Evolutionary conservation across 2,113 vertebrate species (phyloP).

Genomic region (Tychaedon coryphoeus): DNA sequence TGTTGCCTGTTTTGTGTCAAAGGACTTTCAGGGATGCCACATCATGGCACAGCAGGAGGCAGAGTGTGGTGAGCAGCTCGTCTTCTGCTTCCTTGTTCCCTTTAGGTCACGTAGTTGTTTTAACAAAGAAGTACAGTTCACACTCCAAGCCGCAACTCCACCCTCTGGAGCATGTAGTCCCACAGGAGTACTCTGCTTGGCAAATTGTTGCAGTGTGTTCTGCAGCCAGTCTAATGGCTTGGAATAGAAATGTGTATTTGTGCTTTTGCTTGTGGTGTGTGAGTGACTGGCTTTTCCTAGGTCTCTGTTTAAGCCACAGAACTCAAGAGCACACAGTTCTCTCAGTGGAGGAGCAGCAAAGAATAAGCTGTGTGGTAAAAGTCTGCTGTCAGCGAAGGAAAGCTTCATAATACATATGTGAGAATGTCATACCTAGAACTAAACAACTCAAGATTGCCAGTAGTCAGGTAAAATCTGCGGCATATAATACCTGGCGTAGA

Average conservation of each 20-base stretch:
- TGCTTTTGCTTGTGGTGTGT: neutral
- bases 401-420: neutral
- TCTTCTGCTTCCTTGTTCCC: neutral
- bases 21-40: neutral
- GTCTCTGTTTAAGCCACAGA: neutral
- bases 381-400: neutral
- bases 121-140: neutral
- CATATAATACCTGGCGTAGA: neutral
- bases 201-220: neutral
- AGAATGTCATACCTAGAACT: neutral
- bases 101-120: neutral
- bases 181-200: neutral
- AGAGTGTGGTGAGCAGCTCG: neutral
- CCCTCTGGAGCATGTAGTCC: neutral
- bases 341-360: neutral
- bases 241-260: neutral
- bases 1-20: neutral
- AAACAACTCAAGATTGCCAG: neutral
- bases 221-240: neutral
- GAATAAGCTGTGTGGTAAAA: neutral
- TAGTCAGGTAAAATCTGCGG: neutral
- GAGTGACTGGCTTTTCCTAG: neutral
- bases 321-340: neutral
- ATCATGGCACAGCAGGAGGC: neutral
- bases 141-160: neutral